A percentile compares a stretch with the other conserved stretches of the same genome.
These are phyloP conservation scores for Sardinella longiceps DNA, from an alignment of 2,797 vertebrate species.

Conservation along the genomic window DNA sequence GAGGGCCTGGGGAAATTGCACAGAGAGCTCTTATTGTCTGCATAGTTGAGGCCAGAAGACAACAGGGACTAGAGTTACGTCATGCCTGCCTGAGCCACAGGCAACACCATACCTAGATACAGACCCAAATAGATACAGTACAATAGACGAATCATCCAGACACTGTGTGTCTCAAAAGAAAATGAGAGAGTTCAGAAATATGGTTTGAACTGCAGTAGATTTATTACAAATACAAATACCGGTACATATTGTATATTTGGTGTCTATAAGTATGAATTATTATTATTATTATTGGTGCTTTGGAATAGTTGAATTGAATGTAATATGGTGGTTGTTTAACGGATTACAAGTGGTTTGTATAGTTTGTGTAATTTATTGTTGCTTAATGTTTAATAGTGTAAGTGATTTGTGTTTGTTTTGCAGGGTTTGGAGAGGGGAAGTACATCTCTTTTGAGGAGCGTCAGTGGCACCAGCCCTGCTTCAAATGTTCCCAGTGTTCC, in stretches of 20 bases:
- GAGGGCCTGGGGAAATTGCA: slow-evolving; percentile 30
- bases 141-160: too few species aligned
- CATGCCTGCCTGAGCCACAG: background rate
- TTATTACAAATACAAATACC: too few species aligned
- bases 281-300: too few species aligned
- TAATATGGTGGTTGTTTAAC: too few species aligned
- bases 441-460: slow-evolving; percentile 93
- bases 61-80: background rate
- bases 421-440: slow-evolving; percentile 94
- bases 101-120: background rate
- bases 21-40: background rate
- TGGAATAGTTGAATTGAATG: too few species aligned
- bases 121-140: background rate
- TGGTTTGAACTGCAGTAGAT: background rate
- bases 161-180: background rate
- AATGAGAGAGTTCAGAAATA: background rate
- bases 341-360: too few species aligned
- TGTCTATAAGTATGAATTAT: too few species aligned
- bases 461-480: slow-evolving; percentile 97
- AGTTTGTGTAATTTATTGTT: too few species aligned
- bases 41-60: background rate
- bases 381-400: background rate
- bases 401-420: background rate
- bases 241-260: too few species aligned
- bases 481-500: slow-evolving; percentile 94